Conservation (phyloP, 1,140 invertebrate genomes). For the Babylonia areolata region DNA sequence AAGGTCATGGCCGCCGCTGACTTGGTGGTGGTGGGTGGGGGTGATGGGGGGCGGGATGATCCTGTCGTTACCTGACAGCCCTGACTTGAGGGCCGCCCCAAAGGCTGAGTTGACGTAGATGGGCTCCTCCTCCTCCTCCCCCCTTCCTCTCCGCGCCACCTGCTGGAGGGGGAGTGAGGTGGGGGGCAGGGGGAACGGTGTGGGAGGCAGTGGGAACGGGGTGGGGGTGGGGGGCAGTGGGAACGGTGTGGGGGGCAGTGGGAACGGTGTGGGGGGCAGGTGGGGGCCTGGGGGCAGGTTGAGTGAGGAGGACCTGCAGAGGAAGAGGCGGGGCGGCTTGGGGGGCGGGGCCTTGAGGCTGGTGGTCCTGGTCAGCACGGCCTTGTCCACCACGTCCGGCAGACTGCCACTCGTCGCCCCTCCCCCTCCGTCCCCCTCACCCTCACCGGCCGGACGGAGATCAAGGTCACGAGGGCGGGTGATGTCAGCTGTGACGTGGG, state of each 20-base stretch:
- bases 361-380: slow-evolving; percentile 50
- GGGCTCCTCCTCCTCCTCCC: slow-evolving; percentile 2
- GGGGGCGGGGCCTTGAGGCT: slow-evolving; percentile 65
- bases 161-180: slow-evolving; percentile 43
- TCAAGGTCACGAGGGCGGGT: slow-evolving; percentile 9
- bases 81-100: slow-evolving; percentile 23
- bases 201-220: slow-evolving; percentile 37
- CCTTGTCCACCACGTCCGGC: slow-evolving; percentile 60
- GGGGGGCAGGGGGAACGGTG: background rate
- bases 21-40: background rate
- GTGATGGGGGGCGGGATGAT: slow-evolving; percentile 26
- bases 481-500: slow-evolving; percentile 32
- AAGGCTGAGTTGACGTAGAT: slow-evolving; percentile 37
- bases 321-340: slow-evolving; percentile 67
- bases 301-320: slow-evolving; percentile 60
- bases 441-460: background rate
- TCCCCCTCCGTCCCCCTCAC: background rate
- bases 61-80: slow-evolving; percentile 30
- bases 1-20: background rate
- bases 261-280: slow-evolving; percentile 27
- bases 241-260: background rate
- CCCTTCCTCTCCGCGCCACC: background rate
- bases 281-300: slow-evolving; percentile 51
- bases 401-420: slow-evolving; percentile 36
- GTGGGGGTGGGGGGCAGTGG: slow-evolving; percentile 44